Percentiles rank a stretch among this genome's conserved stretches.
These are phyloP conservation scores for Pocillopora meandrina DNA, from an alignment of 92 coral and sea anemone species.

Conservation along the genomic window DNA sequence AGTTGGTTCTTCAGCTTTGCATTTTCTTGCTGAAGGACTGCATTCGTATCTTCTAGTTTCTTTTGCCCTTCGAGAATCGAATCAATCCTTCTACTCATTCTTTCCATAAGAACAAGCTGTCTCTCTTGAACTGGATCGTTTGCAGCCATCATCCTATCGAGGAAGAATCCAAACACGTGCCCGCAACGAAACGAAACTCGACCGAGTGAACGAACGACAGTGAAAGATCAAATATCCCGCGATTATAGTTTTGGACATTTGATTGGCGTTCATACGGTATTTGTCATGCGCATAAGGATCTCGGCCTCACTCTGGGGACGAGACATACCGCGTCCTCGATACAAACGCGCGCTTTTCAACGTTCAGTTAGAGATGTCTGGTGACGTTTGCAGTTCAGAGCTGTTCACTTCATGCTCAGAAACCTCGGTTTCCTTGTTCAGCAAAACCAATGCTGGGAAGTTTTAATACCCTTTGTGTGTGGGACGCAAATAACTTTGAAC, in stretches of 20 bases:
- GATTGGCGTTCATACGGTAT: no score
- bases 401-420: neutral
- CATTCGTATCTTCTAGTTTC: constrained; percentile 12
- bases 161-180: neutral
- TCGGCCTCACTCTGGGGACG: no score
- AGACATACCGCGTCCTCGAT: no score
- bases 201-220: neutral
- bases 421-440: neutral
- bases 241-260: neutral
- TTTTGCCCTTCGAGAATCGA: constrained; percentile 3
- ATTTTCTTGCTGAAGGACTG: constrained; percentile 5
- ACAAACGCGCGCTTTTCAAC: no score
- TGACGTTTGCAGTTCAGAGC: neutral
- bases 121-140: constrained; percentile 5
- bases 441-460: constrained; percentile 3
- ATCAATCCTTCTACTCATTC: constrained; percentile 2
- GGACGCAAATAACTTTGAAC: constrained; percentile 15
- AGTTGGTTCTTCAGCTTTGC: constrained; percentile 4
- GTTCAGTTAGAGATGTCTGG: no score
- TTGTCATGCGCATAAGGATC: no score
- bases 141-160: no score
- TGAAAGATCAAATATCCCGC: neutral
- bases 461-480: constrained; percentile 13
- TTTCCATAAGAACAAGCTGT: constrained; percentile 15
- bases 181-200: neutral